A percentile compares a stretch with the other conserved stretches of the same genome.
These are phyloP conservation scores for Microctenopoma steveboyesi DNA, from an alignment of 2,797 vertebrate species.

Conservation along the genomic window DNA sequence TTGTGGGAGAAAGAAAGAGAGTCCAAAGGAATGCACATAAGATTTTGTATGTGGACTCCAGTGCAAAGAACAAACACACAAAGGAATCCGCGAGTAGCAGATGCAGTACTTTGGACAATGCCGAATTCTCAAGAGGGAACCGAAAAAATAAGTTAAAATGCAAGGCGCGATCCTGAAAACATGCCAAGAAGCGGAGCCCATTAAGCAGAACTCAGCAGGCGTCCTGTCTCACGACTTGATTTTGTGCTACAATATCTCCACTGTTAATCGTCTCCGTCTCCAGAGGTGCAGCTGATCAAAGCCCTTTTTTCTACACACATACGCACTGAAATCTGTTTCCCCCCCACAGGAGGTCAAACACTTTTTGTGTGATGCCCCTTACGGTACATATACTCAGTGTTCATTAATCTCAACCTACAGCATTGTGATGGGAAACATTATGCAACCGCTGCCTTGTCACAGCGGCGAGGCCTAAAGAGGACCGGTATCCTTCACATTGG, in stretches of 20 bases:
- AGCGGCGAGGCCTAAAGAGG: slow-evolving; percentile 45
- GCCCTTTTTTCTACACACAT: slow-evolving; percentile 8
- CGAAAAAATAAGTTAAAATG: slow-evolving; percentile 35
- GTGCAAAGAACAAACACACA: slow-evolving; percentile 55
- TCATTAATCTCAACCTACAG: slow-evolving; percentile 67
- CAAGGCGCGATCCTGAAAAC: slow-evolving; percentile 47
- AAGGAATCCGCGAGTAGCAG: slow-evolving; percentile 52
- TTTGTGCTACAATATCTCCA: slow-evolving; percentile 29
- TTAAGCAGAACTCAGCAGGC: slow-evolving; percentile 42
- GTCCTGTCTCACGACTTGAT: slow-evolving; percentile 39
- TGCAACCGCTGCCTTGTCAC: slow-evolving; percentile 60
- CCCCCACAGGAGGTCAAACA: slow-evolving; percentile 34
- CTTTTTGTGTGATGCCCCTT: slow-evolving; percentile 49
- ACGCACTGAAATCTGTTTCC: slow-evolving; percentile 33
- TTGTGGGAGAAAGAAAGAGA: slow-evolving; percentile 47
- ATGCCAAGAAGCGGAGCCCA: slow-evolving; percentile 51
- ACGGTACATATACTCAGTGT: slow-evolving; percentile 52
- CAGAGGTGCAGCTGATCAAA: slow-evolving; percentile 31
- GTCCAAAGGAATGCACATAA: slow-evolving; percentile 53
- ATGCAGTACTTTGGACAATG: slow-evolving; percentile 60
- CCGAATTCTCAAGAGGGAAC: slow-evolving; percentile 53
- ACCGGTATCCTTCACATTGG: slow-evolving; percentile 74
- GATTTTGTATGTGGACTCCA: slow-evolving; percentile 48
- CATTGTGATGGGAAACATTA: slow-evolving; percentile 37
- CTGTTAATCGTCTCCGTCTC: slow-evolving; percentile 42